Base-by-base conservation (phyloP, 2,888 invertebrate species). In the Venusia cambrica region DNA sequence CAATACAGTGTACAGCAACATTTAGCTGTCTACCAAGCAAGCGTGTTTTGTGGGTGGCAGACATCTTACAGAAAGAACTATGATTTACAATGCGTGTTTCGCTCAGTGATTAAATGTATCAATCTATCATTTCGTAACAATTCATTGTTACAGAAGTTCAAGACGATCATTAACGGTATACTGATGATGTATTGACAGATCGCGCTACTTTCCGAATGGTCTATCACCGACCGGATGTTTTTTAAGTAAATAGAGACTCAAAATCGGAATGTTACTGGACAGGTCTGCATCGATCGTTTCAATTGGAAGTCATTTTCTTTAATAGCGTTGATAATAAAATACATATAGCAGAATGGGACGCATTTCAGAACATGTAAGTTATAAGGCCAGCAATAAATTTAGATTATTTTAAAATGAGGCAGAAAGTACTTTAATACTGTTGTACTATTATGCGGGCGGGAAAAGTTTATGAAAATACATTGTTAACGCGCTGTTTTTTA, bases 61-160 rank as follows among this genome's bases (percentile, higher is more conserved):
- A 57, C 53, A 45, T 51, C 54, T 50, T 54, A 56, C 53, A 54
- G 46, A 49, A 51, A 47, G 63, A 47, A 57, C 45, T 40, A 53
- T 51, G 52, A 61, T 64, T 62, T 61, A 67, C 62, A 53, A 67
- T 47, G 51, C 52, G 54, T 51, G 60, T 54, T 61, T 69, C 67
- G 70, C 72, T 72, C 64, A 71, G 55, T 67, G 62, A 72, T 72
- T 71, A 67, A 68, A 67, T 57, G 57, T 62, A 69, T 62, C 64
- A 53, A 73, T 76, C 65, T 51, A 73, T 76, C 71, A 72, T 71
- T 65, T 65, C 54, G 54, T 67, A 73, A 73, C 67, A 66, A 71
- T 51, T 47, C 51, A 68, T 72, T 74, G 65, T 69, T 65, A 37
- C 37, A 51, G 46, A 55, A 57, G 56, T 54, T 57, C 57, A 50